Percentiles rank a stretch among this genome's conserved stretches.
These are phyloP conservation scores for Phymanthus crucifer DNA, from an alignment of 92 coral and sea anemone genomes.

Conservation along the genomic window DNA sequence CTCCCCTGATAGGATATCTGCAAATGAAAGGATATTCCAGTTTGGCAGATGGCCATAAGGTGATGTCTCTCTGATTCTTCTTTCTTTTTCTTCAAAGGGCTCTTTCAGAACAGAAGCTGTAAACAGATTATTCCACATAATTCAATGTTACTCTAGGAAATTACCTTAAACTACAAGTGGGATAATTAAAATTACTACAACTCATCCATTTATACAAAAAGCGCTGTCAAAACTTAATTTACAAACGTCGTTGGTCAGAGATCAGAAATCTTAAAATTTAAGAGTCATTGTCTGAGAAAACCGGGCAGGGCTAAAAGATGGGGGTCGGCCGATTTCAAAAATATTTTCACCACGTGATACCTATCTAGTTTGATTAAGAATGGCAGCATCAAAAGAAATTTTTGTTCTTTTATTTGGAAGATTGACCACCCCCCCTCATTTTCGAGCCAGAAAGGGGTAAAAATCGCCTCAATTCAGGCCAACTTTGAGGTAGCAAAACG, in stretches of 20 bases:
- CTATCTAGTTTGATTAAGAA: background rate
- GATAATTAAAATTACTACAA: too few species aligned
- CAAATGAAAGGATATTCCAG: conserved; percentile 97
- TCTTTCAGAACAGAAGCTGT: conserved; percentile 95
- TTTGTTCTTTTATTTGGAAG: background rate
- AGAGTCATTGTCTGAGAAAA: too few species aligned
- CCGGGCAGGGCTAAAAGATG: too few species aligned
- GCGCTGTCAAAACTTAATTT: too few species aligned
- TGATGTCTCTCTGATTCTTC: conserved; percentile 82
- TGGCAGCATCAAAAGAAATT: background rate
- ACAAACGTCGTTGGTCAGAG: too few species aligned
- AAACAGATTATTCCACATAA: too few species aligned
- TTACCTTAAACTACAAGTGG: too few species aligned
- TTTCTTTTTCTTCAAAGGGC: conserved; percentile 93
- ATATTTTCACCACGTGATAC: conserved; percentile 5
- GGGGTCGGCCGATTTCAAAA: background rate
- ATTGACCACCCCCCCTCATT: conserved; percentile 10
- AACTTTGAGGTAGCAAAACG: background rate
- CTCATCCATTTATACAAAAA: too few species aligned
- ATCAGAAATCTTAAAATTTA: too few species aligned
- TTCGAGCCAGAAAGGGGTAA: background rate
- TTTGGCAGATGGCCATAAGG: conserved; percentile 99
- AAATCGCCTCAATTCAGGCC: background rate
- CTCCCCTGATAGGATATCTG: too few species aligned
- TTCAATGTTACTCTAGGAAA: too few species aligned